Percentiles rank a stretch among this genome's conserved stretches.
These are phyloP conservation scores for Lagocephalus sceleratus DNA, from an alignment of 2,797 vertebrate genomes.

Conservation along the genomic window DNA sequence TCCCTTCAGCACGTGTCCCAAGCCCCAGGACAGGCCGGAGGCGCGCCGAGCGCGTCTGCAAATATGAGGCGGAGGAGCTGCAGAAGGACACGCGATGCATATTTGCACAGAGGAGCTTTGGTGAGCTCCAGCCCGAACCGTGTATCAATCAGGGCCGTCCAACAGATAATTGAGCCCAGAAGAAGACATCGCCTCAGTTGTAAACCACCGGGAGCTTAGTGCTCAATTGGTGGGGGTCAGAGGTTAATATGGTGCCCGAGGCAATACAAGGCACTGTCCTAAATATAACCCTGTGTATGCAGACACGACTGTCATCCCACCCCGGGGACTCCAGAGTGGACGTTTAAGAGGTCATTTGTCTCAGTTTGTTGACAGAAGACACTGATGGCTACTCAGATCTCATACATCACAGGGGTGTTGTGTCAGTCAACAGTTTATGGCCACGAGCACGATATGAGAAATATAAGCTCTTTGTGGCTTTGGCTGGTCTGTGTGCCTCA, in stretches of 20 bases:
- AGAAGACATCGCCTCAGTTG: constrained; percentile 49
- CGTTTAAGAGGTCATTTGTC: constrained; percentile 53
- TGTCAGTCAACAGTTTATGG: not conserved
- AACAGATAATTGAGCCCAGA: constrained; percentile 7
- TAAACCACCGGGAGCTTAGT: constrained; percentile 58
- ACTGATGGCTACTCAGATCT: constrained; percentile 1
- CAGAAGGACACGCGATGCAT: too few species aligned
- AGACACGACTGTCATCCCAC: constrained; percentile 51
- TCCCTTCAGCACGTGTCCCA: constrained; percentile 30
- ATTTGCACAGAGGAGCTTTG: too few species aligned
- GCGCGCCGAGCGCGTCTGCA: too few species aligned
- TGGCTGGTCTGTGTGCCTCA: too few species aligned
- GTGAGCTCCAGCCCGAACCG: not conserved
- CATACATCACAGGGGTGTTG: not conserved
- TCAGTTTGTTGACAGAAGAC: constrained; percentile 49
- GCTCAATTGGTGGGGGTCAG: constrained; percentile 54
- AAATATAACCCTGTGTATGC: constrained; percentile 63
- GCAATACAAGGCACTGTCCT: constrained; percentile 59
- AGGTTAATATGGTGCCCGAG: constrained; percentile 68
- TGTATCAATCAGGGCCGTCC: not conserved
- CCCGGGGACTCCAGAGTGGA: constrained; percentile 46
- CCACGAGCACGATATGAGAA: not conserved
- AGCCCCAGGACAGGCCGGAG: constrained; percentile 8
- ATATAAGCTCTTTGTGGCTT: too few species aligned
- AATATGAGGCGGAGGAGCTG: too few species aligned